Conservation (phyloP, 2,797 vertebrate genomes). For the Poecilia velifera region DNA sequence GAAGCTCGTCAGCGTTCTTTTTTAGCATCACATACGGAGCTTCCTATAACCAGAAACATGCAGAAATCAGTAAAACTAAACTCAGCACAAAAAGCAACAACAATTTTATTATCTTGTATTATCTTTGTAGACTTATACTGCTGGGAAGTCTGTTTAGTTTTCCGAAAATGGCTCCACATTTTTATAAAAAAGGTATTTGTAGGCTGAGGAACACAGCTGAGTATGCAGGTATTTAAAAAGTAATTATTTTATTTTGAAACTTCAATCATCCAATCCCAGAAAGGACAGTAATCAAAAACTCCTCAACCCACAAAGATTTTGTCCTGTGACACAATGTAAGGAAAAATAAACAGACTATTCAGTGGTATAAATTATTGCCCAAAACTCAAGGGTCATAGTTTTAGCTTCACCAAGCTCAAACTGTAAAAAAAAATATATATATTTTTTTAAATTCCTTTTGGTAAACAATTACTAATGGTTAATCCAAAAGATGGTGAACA, state of each 20-base stretch:
- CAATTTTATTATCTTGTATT: not conserved
- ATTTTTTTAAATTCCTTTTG: too few species aligned
- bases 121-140: not conserved
- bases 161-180: not conserved
- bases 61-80: not conserved
- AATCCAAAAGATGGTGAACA: too few species aligned
- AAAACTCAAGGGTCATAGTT: too few species aligned
- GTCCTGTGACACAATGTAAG: too few species aligned
- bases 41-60: slow-evolving; percentile 79
- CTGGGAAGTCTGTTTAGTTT: not conserved
- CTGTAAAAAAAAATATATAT: too few species aligned
- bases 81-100: not conserved
- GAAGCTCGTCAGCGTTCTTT: slow-evolving; percentile 95
- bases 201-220: not conserved
- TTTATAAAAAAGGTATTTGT: not conserved
- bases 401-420: too few species aligned
- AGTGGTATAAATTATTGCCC: too few species aligned
- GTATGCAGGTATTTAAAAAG: not conserved
- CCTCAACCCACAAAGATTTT: too few species aligned
- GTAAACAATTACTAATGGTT: too few species aligned
- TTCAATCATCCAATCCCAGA: not conserved
- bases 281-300: not conserved
- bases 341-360: too few species aligned
- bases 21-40: slow-evolving; percentile 98
- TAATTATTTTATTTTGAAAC: not conserved